Percentiles rank a stretch among this genome's conserved stretches.
Conservation (phyloP, 2,797 vertebrate species). For the Anguilla obscura region DNA sequence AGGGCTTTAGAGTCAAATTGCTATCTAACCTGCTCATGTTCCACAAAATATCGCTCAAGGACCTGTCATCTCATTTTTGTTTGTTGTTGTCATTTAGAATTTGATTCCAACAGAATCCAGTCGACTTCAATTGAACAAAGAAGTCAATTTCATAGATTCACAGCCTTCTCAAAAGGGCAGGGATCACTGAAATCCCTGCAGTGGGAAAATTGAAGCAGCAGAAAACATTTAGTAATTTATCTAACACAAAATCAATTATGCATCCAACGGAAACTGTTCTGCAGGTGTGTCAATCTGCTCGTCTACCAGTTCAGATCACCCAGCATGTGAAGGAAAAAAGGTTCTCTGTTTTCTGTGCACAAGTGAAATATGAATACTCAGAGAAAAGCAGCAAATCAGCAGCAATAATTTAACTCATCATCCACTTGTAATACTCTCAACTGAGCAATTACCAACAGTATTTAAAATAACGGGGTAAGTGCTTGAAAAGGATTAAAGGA, state of each 20-base stretch:
- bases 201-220: background rate
- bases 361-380: background rate
- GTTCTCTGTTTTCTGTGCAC: background rate
- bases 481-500: background rate
- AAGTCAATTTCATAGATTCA: constrained; percentile 32
- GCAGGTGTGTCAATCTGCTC: background rate
- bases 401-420: constrained; percentile 18
- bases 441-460: background rate
- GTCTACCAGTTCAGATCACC: background rate
- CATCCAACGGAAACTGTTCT: background rate
- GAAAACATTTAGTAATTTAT: constrained; percentile 4
- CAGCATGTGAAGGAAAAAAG: background rate
- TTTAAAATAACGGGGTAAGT: background rate
- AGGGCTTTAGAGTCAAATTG: constrained; percentile 34
- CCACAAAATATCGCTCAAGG: constrained; percentile 34
- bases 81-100: constrained; percentile 37
- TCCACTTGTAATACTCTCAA: background rate
- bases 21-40: constrained; percentile 45
- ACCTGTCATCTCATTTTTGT: constrained; percentile 36
- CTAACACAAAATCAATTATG: constrained; percentile 13
- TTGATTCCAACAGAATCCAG: constrained; percentile 41
- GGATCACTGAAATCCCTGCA: background rate
- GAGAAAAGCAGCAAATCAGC: background rate
- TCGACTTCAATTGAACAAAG: constrained; percentile 41
- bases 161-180: background rate